Percentiles rank a stretch among this genome's conserved stretches.
phyloP scores from a whole-genome alignment of 2,888 invertebrate species.

The Rhaphigaster nebulosa region DNA sequence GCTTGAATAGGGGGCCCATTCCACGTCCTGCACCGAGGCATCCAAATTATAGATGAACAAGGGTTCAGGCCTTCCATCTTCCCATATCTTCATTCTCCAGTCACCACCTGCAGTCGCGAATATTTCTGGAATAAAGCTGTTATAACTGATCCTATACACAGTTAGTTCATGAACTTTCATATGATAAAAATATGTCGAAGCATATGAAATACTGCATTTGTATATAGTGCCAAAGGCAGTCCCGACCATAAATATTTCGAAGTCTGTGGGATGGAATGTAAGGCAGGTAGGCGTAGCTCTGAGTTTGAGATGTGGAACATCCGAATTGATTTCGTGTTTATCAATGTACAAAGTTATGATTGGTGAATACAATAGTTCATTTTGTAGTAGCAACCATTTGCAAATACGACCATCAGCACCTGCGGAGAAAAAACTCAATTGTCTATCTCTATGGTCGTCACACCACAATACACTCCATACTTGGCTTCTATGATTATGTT shows the following conservation, averaged over 20 bases:
- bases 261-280: slow-evolving; percentile 87
- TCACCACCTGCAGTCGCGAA: slow-evolving; percentile 95
- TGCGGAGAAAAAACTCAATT: slow-evolving; percentile 92
- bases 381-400: slow-evolving; percentile 88
- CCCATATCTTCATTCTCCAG: slow-evolving; percentile 97
- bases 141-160: slow-evolving; percentile 89
- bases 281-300: slow-evolving; percentile 69
- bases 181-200: slow-evolving; percentile 81
- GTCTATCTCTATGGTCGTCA: slow-evolving; percentile 89
- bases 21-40: slow-evolving; percentile 90
- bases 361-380: slow-evolving; percentile 82
- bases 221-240: slow-evolving; percentile 94
- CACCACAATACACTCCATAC: slow-evolving; percentile 95
- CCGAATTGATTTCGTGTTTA: slow-evolving; percentile 2
- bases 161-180: slow-evolving; percentile 89
- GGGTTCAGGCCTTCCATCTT: slow-evolving; percentile 86
- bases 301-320: neutral
- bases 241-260: slow-evolving; percentile 88
- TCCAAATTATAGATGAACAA: slow-evolving; percentile 94
- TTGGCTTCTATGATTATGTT: slow-evolving; percentile 89
- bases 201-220: slow-evolving; percentile 89
- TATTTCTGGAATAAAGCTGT: slow-evolving; percentile 87
- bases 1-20: slow-evolving; percentile 98
- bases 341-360: slow-evolving; percentile 78
- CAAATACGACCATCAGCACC: slow-evolving; percentile 92